Percentiles rank a stretch among this genome's conserved stretches.
Conservation (phyloP, 2,888 invertebrate genomes). For the Drosophila sordidapex region DNA sequence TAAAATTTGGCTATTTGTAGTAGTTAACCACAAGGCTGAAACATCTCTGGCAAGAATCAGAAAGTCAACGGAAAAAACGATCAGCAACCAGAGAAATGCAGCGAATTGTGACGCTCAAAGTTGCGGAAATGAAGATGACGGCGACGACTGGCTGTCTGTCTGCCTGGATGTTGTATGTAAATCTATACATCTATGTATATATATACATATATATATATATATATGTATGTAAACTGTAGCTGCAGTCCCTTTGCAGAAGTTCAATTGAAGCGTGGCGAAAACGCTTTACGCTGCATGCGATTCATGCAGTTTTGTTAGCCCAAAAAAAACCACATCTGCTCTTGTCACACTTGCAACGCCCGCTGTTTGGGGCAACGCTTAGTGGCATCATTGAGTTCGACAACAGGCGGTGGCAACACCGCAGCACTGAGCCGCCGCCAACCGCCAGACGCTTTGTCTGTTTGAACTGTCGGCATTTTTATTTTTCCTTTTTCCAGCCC, state of each 20-base stretch:
- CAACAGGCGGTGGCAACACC: conserved; percentile 69
- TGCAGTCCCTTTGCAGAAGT: conserved; percentile 32
- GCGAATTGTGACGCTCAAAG: conserved; percentile 66
- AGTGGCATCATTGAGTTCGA: conserved; percentile 75
- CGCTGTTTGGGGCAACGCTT: conserved; percentile 42
- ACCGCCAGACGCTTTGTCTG: conserved; percentile 54
- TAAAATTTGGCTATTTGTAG: conserved; percentile 25
- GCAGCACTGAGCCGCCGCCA: conserved; percentile 66
- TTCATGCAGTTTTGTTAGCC: conserved; percentile 38
- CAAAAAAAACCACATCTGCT: neutral
- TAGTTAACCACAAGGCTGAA: conserved; percentile 1
- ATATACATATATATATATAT: conserved; percentile 2
- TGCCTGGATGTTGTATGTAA: conserved; percentile 16
- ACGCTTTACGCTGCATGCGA: conserved; percentile 67
- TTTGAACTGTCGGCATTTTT: conserved; percentile 30
- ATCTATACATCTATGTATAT: neutral
- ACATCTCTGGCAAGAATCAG: conserved; percentile 38
- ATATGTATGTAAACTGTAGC: conserved; percentile 1
- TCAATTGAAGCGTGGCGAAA: conserved; percentile 76
- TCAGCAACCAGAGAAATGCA: conserved; percentile 45
- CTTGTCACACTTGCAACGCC: neutral
- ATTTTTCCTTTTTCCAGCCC: conserved; percentile 32
- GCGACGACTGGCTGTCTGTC: conserved; percentile 24
- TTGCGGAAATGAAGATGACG: conserved; percentile 43
- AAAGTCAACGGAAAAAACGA: conserved; percentile 30